Evolutionary conservation across 2,113 vertebrate species (phyloP).

Genomic region (Tetraodon nigroviridis): DNA sequence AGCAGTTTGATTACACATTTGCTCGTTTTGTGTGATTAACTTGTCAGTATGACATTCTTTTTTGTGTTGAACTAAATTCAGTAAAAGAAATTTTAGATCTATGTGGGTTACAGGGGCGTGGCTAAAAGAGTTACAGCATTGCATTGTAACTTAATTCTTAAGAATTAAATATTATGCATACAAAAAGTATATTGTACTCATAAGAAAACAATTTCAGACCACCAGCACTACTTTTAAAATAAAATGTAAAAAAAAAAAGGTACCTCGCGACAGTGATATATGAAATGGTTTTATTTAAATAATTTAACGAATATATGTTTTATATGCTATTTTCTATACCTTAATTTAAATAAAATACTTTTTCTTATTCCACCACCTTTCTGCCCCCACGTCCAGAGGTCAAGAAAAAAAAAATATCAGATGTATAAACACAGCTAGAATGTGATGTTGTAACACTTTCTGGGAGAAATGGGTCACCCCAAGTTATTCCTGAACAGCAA

Average conservation of each 20-base stretch:
- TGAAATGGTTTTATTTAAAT: constrained; percentile 82
- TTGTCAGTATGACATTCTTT: constrained; percentile 74
- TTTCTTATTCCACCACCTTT: constrained; percentile 75
- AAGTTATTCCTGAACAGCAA: constrained; percentile 78
- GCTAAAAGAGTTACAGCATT: constrained; percentile 77
- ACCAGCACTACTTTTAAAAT: constrained; percentile 81
- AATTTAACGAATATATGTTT: constrained; percentile 83
- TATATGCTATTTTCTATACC: constrained; percentile 84
- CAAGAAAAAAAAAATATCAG: constrained; percentile 61
- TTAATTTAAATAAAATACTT: constrained; percentile 75
- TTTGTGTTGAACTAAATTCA: constrained; percentile 72
- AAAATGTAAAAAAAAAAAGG: constrained; percentile 71
- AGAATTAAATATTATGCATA: constrained; percentile 80
- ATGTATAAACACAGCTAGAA: constrained; percentile 75
- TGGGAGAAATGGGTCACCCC: constrained; percentile 76
- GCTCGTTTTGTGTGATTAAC: constrained; percentile 79
- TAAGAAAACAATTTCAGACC: constrained; percentile 79
- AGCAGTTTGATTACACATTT: constrained; percentile 77
- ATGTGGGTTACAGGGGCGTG: constrained; percentile 67
- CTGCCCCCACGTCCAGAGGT: constrained; percentile 69
- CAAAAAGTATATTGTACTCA: constrained; percentile 79
- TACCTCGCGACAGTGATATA: constrained; percentile 80
- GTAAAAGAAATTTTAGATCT: constrained; percentile 67
- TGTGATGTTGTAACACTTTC: constrained; percentile 79
- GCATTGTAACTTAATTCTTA: constrained; percentile 79